These are phyloP conservation scores for Heterodera filipjevi DNA, from an alignment of 2,888 invertebrate genomes.

Conservation along the genomic window DNA sequence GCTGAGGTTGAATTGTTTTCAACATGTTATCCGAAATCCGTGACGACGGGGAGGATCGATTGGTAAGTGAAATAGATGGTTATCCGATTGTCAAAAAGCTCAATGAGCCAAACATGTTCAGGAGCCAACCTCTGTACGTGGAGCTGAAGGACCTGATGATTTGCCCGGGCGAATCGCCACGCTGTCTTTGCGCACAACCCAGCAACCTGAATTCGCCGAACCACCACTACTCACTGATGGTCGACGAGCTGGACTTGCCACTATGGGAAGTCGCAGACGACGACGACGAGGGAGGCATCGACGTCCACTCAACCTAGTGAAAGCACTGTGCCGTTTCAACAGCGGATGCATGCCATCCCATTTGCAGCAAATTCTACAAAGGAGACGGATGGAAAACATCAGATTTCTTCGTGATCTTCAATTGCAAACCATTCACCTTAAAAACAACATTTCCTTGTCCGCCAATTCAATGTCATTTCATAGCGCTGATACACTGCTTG, in stretches of 20 bases:
- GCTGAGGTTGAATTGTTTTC: neutral
- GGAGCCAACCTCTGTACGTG: neutral
- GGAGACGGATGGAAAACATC: neutral
- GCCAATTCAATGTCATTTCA: neutral
- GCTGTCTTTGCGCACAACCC: neutral
- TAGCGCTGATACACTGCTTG: neutral
- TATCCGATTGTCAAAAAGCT: no score
- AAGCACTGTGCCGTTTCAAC: neutral
- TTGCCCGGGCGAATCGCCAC: neutral
- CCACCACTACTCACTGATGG: neutral
- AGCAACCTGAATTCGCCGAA: neutral
- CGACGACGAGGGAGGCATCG: neutral
- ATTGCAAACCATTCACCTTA: neutral
- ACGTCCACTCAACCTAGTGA: neutral
- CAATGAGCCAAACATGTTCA: no score
- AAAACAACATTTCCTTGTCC: neutral
- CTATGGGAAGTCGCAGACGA: neutral
- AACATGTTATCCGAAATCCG: conserved; percentile 11
- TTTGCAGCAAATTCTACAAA: neutral
- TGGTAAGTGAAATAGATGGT: neutral
- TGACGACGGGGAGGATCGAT: neutral
- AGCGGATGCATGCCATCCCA: neutral
- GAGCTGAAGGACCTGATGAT: neutral
- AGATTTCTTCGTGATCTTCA: neutral
- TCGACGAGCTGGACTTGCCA: conserved; percentile 1